Conservation (phyloP, 2,888 invertebrate species). For the Chaetoderma sp. region DNA sequence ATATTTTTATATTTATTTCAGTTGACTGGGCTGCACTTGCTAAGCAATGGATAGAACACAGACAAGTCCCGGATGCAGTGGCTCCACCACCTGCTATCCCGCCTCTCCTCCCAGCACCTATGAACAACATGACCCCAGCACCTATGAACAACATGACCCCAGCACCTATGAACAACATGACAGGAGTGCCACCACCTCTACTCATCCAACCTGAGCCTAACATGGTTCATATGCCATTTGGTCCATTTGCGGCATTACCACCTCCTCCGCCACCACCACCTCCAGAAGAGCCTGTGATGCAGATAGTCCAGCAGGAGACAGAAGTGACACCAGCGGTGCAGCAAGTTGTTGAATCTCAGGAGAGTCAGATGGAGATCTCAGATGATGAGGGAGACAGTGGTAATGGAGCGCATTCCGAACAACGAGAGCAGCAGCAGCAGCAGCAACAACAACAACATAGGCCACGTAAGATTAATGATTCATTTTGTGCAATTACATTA, state of each 20-base stretch:
- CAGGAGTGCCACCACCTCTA: too few species aligned
- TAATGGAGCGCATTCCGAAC: too few species aligned
- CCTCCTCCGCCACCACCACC: conserved; percentile 40
- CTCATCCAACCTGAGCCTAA: too few species aligned
- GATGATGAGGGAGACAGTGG: conserved; percentile 42
- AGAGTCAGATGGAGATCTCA: conserved; percentile 56
- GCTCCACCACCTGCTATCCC: conserved; percentile 24
- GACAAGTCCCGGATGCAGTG: conserved; percentile 37
- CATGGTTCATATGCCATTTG: too few species aligned
- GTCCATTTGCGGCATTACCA: conserved; percentile 35
- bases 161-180: neutral
- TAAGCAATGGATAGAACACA: conserved; percentile 88
- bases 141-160: neutral
- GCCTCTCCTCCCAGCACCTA: conserved; percentile 23
- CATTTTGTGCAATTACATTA: too few species aligned
- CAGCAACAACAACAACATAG: too few species aligned
- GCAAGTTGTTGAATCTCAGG: neutral
- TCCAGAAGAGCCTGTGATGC: too few species aligned
- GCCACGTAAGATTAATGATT: too few species aligned
- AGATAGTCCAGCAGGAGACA: neutral
- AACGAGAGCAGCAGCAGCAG: too few species aligned
- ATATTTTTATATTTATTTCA: conserved; percentile 52
- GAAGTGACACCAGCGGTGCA: neutral
- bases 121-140: neutral
- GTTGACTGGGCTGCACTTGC: conserved; percentile 97